phyloP scores from a whole-genome alignment of 2,888 invertebrate genomes.

The Falcaria lacertinaria region DNA sequence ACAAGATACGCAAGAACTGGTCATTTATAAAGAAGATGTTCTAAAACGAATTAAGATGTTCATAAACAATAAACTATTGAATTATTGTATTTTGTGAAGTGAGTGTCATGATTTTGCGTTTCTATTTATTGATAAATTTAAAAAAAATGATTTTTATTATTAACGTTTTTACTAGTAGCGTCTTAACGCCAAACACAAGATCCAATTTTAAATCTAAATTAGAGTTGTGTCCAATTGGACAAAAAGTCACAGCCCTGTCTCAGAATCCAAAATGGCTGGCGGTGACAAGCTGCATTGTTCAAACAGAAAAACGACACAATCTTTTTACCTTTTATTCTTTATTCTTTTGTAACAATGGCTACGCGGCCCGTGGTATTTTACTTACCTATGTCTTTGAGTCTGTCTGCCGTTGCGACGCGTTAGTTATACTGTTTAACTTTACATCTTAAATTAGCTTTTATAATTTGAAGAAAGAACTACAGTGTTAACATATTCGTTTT shows the following conservation, averaged over 20 bases:
- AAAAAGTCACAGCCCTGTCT: constrained; percentile 31
- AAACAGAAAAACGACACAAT: constrained; percentile 75
- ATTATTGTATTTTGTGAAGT: too few species aligned
- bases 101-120: too few species aligned
- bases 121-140: too few species aligned
- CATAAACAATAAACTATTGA: too few species aligned
- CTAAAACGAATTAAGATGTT: too few species aligned
- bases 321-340: constrained; percentile 60
- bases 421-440: constrained; percentile 31
- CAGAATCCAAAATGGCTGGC: constrained; percentile 65
- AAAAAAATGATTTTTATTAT: too few species aligned
- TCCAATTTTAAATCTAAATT: constrained; percentile 1
- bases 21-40: too few species aligned
- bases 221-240: constrained; percentile 1
- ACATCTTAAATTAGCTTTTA: constrained; percentile 7
- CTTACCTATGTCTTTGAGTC: constrained; percentile 63
- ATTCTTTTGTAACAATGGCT: constrained; percentile 71
- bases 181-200: not conserved
- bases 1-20: too few species aligned
- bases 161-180: too few species aligned
- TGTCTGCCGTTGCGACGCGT: constrained; percentile 42
- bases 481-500: too few species aligned
- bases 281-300: constrained; percentile 74
- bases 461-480: not conserved
- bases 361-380: constrained; percentile 65